These are phyloP conservation scores for Rachycentron canadum DNA, from an alignment of 2,797 vertebrate genomes.

Conservation along the genomic window DNA sequence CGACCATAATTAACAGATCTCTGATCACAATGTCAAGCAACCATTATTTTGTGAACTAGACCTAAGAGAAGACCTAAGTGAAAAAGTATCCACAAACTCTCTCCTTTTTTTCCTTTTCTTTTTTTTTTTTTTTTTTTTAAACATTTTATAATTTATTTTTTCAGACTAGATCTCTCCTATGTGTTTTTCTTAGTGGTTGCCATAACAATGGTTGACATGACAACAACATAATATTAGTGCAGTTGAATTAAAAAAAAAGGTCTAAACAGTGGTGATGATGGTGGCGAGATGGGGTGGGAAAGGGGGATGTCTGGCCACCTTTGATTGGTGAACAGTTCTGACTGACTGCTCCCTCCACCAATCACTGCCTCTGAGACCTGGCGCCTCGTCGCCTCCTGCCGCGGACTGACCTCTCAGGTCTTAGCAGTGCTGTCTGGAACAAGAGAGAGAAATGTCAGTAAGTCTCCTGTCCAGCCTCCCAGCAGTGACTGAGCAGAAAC, in stretches of 20 bases:
- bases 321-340: constrained; percentile 62
- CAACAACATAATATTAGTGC: constrained; percentile 79
- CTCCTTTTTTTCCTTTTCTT: constrained; percentile 6
- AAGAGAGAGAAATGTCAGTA: constrained; percentile 16
- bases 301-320: constrained; percentile 48
- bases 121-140: constrained; percentile 23
- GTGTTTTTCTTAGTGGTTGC: constrained; percentile 72
- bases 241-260: constrained; percentile 66
- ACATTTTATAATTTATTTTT: constrained; percentile 64
- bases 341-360: constrained; percentile 61
- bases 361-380: constrained; percentile 84
- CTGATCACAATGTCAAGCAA: constrained; percentile 74
- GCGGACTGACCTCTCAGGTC: constrained; percentile 82
- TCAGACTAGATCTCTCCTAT: constrained; percentile 73
- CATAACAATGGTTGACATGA: constrained; percentile 75
- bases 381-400: constrained; percentile 85
- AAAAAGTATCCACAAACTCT: constrained; percentile 68
- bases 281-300: constrained; percentile 44
- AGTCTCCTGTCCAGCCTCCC: neutral
- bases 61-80: constrained; percentile 73
- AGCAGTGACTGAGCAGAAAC: neutral
- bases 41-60: constrained; percentile 73
- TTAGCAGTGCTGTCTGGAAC: constrained; percentile 80
- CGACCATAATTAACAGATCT: constrained; percentile 73
- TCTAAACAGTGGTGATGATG: constrained; percentile 70